Percentiles rank a stretch among this genome's conserved stretches.
Conservation (phyloP, 35 echinoderm and acorn worm species). For the Ophiothrix spiculata region DNA sequence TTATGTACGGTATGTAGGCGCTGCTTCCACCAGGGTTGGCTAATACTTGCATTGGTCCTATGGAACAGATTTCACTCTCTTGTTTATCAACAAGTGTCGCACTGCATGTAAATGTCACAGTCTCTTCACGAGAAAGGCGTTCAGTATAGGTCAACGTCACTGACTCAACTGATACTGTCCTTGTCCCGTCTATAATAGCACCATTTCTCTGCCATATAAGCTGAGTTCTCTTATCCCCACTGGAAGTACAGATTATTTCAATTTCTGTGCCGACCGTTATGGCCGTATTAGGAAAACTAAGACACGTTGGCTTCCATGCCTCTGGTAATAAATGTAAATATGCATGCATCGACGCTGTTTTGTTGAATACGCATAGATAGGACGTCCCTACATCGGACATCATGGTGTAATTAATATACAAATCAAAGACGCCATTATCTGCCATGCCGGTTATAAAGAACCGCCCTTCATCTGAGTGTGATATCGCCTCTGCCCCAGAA, state of each 20-base stretch:
- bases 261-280: not conserved
- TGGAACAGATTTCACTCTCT: not conserved
- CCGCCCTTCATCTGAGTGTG: not conserved
- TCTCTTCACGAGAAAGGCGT: not conserved
- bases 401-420: not conserved
- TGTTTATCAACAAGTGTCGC: not conserved
- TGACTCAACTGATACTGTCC: not conserved
- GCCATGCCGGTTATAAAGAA: not conserved
- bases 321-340: not conserved
- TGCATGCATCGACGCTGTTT: not conserved
- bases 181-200: not conserved
- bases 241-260: not conserved
- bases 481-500: not conserved
- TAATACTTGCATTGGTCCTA: not conserved
- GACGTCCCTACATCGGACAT: not conserved
- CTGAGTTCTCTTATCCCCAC: not conserved
- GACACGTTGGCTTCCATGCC: not conserved
- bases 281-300: not conserved
- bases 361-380: not conserved
- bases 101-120: not conserved
- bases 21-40: not conserved
- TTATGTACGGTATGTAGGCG: not conserved
- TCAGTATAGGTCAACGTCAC: not conserved
- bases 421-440: not conserved
- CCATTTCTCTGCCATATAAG: conserved; percentile 2